Evolutionary conservation across 2,888 invertebrate species (phyloP), one percentile per base, ranked within the genome.

Genomic region (Oscheius myriophilus): DNA sequence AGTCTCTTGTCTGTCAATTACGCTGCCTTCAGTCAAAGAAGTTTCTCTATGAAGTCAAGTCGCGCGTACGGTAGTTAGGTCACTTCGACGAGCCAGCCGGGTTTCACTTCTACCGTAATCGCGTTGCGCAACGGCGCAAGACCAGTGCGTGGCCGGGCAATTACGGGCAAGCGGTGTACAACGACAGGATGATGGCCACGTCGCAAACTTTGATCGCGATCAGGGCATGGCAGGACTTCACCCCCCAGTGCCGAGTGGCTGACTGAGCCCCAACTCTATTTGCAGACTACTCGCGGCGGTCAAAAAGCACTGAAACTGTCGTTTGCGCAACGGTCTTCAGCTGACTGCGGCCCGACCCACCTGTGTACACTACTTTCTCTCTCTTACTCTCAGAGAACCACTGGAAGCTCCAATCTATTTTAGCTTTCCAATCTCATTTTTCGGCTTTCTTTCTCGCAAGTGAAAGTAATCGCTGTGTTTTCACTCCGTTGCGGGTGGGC

Each of bases 271-370:
- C n/a, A 46, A 49, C 46, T 61, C 39, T 61, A 61, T 61, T 61
- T 61, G 26, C 61, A n/a, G 61, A 61, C 61, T 61, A 61, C 61
- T 61, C 61, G 39, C 25, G 61, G 33, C 61, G 61, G 61, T 61
- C 61, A 61, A 61, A 61, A 61, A 61, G 42, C 57, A 61, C 49
- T n/a, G 61, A 61, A 49, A 61, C 33, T 33, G 61, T 58, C 23
- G 58, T 61, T 61, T 61, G 49, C 61, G 33, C 61, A 61, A 61
- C 49, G 61, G 49, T 61, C 61, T 61, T 61, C 61, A 61, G 61
- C 49, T 49, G 61, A 61, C 49, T 33, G 23, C 25, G 61, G 49
- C 49, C 33, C 61, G 61, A 33, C 61, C 46, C 46, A 49, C 49
- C 61, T 49, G 16, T 25, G 23, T 23, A 49, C n/a, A n/a, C 33